Conservation (phyloP, 1,140 invertebrate genomes). For the Coelopa frigida region DNA sequence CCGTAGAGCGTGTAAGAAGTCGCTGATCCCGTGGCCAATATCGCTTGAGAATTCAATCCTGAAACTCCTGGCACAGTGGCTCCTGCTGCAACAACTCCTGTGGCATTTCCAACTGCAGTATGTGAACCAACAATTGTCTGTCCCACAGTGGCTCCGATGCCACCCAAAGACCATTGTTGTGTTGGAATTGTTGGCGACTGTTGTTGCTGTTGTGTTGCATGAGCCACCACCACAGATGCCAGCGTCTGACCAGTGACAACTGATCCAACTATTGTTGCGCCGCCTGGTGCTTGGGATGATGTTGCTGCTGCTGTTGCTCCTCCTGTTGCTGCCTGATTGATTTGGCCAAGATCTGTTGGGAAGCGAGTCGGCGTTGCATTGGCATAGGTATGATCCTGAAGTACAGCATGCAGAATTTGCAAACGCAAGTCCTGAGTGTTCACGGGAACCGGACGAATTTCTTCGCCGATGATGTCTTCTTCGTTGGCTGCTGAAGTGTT, state of each 20-base stretch:
- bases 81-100: too few species aligned
- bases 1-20: constrained; percentile 17
- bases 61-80: constrained; percentile 13
- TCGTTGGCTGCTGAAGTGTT: constrained; percentile 19
- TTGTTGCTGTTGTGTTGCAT: not conserved
- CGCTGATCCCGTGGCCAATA: not conserved
- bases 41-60: constrained; percentile 2
- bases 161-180: constrained; percentile 38
- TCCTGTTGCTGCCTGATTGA: too few species aligned
- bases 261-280: too few species aligned
- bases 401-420: constrained; percentile 52
- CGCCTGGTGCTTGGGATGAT: not conserved
- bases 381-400: constrained; percentile 75
- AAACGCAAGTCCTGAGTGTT: constrained; percentile 47
- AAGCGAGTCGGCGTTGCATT: constrained; percentile 10
- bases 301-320: constrained; percentile 2
- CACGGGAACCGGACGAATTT: constrained; percentile 40
- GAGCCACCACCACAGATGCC: too few species aligned
- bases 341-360: not conserved
- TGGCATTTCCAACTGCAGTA: too few species aligned
- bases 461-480: constrained; percentile 42
- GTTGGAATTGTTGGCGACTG: not conserved
- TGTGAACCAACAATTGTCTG: too few species aligned
- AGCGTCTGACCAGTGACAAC: too few species aligned
- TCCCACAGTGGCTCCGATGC: constrained; percentile 35